Evolutionary conservation across 2,113 vertebrate genomes (phyloP), one percentile per base, ranked within the genome.

Genomic region (Corythoichthys haematopterus): DNA sequence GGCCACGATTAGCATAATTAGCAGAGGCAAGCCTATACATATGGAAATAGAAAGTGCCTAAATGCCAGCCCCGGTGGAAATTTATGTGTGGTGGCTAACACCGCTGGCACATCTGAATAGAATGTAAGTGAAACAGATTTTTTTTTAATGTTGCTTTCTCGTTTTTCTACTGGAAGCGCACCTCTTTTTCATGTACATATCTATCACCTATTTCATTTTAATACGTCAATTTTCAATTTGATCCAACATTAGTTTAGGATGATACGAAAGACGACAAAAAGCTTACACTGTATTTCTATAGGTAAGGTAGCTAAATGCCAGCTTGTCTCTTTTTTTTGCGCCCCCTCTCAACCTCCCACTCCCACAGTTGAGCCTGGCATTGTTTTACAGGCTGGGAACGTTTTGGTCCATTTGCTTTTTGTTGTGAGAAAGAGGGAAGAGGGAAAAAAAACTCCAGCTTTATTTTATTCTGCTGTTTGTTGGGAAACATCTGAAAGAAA

Each of bases 1-100:
- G 91, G 88, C 91, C 91, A 92, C 94, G 93, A 95, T 96, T 95
- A 95, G 94, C 94, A 96, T 96, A 95, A 94, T 95, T 95, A 96
- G 94, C 92, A 94, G 93, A 94, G 93, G 94, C 93, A 91, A 93
- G 92, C 89, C 94, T 93, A 95, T 95, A 95, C 94, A 95, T 94
- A 95, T 95, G 94, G 94, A 95, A 95, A 96, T 95, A 89, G 91
- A 90, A 90, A 92, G 91, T 90, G 93, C 93, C 92, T 94, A 94
- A 94, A 94, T 94, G 93, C 94, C 94, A 94, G 90, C 93, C 92
- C 91, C 88, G 90, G 90, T 93, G 93, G 92, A 94, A 94, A 96
- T 96, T 93, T 94, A 94, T 95, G 94, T 95, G 89, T 89, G 91
- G 80, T 84, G 85, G 80, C 93, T 94, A 92, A 93, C 93, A 93